Evolutionary conservation across 37 sponge, comb jelly and placozoan species (phyloP).

Genomic region (Halisarca cf. caerulea): DNA sequence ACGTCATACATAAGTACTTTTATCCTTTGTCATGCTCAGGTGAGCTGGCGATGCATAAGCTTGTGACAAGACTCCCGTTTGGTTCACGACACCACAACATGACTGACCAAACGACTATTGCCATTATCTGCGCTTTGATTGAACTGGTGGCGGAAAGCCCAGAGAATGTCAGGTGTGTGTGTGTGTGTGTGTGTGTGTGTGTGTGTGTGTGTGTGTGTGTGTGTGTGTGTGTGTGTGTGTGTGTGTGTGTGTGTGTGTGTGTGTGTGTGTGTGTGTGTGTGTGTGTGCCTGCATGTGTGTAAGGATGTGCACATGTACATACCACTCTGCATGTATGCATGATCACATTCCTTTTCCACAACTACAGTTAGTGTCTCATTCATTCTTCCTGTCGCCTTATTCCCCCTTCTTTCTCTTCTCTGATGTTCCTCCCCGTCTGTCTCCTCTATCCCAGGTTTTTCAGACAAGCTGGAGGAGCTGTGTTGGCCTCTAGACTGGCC

Average conservation of each 20-base stretch:
- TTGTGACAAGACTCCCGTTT: slow-evolving; percentile 72
- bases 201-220: background rate
- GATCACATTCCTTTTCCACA: background rate
- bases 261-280: background rate
- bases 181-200: background rate
- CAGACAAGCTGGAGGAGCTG: slow-evolving; percentile 48
- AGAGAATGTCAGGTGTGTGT: slow-evolving; percentile 67
- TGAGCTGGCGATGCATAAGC: slow-evolving; percentile 46
- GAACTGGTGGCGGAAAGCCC: slow-evolving; percentile 64
- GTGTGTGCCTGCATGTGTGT: background rate
- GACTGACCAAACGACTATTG: slow-evolving; percentile 75
- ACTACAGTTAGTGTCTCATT: background rate
- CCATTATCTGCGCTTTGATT: slow-evolving; percentile 71
- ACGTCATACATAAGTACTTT: too few relatives aligned
- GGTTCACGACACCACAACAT: slow-evolving; percentile 70
- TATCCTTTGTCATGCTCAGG: slow-evolving; percentile 34
- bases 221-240: background rate
- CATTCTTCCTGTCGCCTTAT: background rate
- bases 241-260: background rate
- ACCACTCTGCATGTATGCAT: too few relatives aligned
- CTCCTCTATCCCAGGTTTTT: slow-evolving; percentile 37
- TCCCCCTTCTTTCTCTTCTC: slow-evolving; percentile 18
- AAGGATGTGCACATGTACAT: background rate
- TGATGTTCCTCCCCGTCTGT: background rate
- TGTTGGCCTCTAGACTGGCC: slow-evolving; percentile 40